phyloP scores from a whole-genome alignment of 2,113 vertebrate genomes.

The Ondatra zibethicus region DNA sequence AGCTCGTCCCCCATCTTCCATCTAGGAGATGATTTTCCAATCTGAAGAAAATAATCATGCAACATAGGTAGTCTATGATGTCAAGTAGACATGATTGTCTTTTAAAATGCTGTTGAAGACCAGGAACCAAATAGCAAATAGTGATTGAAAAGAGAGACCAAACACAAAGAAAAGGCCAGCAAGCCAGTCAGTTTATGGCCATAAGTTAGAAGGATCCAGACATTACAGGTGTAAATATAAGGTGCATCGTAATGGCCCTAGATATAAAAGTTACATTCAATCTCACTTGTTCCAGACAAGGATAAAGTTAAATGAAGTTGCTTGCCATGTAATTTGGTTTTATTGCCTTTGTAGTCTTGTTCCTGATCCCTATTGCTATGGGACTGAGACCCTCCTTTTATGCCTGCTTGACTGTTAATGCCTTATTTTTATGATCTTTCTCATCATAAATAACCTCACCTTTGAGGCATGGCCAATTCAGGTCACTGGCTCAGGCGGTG shows the following conservation, averaged over 20 bases:
- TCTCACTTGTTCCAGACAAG: neutral
- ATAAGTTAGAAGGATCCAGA: neutral
- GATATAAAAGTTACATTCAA: conserved; percentile 6
- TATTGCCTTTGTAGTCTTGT: neutral
- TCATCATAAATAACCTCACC: neutral
- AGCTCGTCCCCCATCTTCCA: neutral
- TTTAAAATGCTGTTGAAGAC: neutral
- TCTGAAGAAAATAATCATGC: neutral
- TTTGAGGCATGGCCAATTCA: accelerated
- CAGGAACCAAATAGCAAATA: neutral
- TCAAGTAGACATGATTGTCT: neutral
- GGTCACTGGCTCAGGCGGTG: neutral
- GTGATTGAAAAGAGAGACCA: neutral
- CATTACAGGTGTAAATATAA: neutral
- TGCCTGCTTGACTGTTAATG: neutral
- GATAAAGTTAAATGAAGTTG: neutral
- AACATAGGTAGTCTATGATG: neutral
- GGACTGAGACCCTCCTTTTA: neutral
- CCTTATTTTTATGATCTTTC: neutral
- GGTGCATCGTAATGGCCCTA: neutral
- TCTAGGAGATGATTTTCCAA: neutral
- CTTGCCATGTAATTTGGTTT: neutral
- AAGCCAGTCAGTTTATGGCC: neutral
- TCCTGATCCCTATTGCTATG: neutral
- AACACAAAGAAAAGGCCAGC: neutral